Percentiles rank a stretch among this genome's conserved stretches.
phyloP scores from a whole-genome alignment of 2,113 vertebrate genomes.

The Clarias gariepinus region DNA sequence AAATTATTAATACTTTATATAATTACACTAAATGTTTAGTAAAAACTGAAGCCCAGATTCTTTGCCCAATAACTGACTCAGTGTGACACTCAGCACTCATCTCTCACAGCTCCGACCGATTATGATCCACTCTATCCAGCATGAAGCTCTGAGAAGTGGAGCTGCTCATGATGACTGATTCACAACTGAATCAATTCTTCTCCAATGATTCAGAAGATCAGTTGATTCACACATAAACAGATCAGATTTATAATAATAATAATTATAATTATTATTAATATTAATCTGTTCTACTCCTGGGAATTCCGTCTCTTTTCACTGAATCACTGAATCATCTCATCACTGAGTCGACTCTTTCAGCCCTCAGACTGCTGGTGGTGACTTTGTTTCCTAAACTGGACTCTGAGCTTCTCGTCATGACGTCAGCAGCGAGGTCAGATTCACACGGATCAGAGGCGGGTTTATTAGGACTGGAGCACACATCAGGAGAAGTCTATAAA shows the following conservation, averaged over 20 bases:
- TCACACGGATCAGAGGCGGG: not conserved
- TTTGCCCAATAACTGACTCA: not conserved
- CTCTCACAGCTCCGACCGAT: not conserved
- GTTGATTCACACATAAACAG: not conserved
- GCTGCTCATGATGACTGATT: not conserved
- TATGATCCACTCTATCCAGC: not conserved
- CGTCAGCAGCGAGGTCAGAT: not conserved
- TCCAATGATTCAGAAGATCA: not conserved
- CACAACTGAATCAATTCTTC: constrained; percentile 20
- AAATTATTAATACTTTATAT: no score
- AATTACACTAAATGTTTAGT: not conserved
- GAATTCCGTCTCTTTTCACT: not conserved
- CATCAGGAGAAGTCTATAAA: not conserved
- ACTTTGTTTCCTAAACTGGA: not conserved
- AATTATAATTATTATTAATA: not conserved
- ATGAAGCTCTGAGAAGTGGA: not conserved
- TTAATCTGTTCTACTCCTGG: not conserved
- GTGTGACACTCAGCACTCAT: not conserved
- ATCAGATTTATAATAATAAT: not conserved
- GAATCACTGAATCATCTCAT: not conserved
- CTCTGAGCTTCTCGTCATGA: not conserved
- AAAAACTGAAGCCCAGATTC: not conserved
- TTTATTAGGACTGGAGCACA: not conserved
- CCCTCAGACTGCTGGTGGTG: not conserved
- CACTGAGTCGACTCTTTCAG: not conserved